Conservation (phyloP, 2,797 vertebrate species). For the Thaleichthys pacificus region DNA sequence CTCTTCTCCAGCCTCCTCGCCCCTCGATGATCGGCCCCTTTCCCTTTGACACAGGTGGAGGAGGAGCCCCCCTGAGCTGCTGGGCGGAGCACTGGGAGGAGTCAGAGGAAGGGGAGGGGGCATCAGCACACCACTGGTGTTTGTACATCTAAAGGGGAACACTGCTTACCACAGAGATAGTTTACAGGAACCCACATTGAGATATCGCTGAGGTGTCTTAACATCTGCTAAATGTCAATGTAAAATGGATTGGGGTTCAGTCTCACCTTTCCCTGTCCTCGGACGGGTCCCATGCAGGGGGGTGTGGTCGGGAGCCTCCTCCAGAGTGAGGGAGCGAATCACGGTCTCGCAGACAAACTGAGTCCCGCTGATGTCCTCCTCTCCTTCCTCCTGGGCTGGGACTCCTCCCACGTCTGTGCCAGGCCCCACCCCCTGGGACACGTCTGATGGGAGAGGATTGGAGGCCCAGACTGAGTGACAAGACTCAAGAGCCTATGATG, state of each 20-base stretch:
- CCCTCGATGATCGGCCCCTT: slow-evolving; percentile 19
- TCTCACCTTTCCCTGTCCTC: slow-evolving; percentile 62
- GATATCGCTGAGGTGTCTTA: background rate
- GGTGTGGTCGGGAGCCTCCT: slow-evolving; percentile 85
- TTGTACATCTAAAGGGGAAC: background rate
- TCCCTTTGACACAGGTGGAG: slow-evolving; percentile 53
- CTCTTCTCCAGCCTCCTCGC: slow-evolving; percentile 39
- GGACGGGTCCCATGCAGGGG: slow-evolving; percentile 70
- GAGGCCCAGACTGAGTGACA: background rate
- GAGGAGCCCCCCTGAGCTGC: slow-evolving; percentile 61
- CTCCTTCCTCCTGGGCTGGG: slow-evolving; percentile 82
- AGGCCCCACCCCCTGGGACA: slow-evolving; percentile 47
- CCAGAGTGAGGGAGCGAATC: slow-evolving; percentile 88
- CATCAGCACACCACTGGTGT: background rate
- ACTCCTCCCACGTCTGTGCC: slow-evolving; percentile 65
- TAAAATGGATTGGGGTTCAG: background rate
- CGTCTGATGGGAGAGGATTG: slow-evolving; percentile 55
- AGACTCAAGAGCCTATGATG: no score
- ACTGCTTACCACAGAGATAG: background rate
- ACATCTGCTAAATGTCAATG: no score
- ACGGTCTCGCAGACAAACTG: slow-evolving; percentile 95
- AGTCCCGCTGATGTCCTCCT: slow-evolving; percentile 89
- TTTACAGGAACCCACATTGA: background rate
- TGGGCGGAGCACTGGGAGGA: slow-evolving; percentile 56
- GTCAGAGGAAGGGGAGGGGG: background rate